A percentile compares a stretch with the other conserved stretches of the same genome.
Conservation (phyloP, 35 echinoderm and acorn worm species). For the Apostichopus japonicus region DNA sequence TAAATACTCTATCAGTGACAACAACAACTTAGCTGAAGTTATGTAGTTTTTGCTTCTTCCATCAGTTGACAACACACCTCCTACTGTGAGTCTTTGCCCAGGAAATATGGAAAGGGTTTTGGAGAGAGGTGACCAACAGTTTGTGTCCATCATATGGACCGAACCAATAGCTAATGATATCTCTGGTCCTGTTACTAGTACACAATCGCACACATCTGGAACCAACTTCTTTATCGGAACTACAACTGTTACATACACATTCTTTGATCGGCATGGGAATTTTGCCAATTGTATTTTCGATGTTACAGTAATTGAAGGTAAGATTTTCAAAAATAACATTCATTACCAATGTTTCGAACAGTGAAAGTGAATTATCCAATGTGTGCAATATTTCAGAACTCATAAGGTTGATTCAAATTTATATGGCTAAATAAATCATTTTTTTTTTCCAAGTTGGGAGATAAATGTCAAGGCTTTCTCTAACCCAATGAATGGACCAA, state of each 20-base stretch:
- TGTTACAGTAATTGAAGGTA: conserved; percentile 15
- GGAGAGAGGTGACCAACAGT: background rate
- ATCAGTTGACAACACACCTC: conserved; percentile 27
- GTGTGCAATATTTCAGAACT: too few species aligned
- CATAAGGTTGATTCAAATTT: background rate
- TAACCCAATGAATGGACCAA: too few species aligned
- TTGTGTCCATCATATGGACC: conserved; percentile 53
- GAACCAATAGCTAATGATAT: conserved; percentile 60
- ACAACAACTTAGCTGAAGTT: too few species aligned
- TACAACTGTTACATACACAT: conserved; percentile 68
- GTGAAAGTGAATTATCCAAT: too few species aligned
- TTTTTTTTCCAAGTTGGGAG: background rate
- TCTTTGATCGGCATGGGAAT: conserved; percentile 44
- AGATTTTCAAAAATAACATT: background rate
- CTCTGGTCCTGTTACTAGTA: conserved; percentile 19
- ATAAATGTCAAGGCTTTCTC: too few species aligned
- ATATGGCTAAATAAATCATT: background rate
- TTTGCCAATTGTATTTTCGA: conserved; percentile 57
- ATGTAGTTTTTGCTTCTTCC: background rate
- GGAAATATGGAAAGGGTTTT: background rate
- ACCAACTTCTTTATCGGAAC: conserved; percentile 63
- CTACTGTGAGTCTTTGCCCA: conserved; percentile 28
- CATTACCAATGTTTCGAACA: too few species aligned
- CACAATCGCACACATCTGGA: background rate
- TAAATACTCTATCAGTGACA: too few species aligned